phyloP scores from a whole-genome alignment of 2,888 invertebrate genomes.

The Neocrepidodera transversa region DNA sequence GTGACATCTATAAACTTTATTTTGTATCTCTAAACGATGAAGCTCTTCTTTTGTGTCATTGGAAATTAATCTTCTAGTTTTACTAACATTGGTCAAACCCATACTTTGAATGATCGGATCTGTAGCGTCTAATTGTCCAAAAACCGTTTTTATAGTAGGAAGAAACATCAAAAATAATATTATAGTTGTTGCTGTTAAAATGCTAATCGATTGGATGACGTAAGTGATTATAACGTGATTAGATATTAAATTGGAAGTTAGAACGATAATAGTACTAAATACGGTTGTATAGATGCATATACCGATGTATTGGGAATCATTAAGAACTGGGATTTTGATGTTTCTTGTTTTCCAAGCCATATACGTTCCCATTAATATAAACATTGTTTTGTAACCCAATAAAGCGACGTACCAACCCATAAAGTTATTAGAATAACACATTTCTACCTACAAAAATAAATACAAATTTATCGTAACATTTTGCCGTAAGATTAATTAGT shows the following conservation, averaged over 20 bases:
- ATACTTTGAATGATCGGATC: conserved; percentile 88
- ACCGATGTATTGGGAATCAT: conserved; percentile 93
- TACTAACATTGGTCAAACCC: conserved; percentile 87
- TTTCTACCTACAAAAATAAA: conserved; percentile 75
- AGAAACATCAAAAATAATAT: conserved; percentile 86
- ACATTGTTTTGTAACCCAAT: conserved; percentile 88
- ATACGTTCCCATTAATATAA: conserved; percentile 88
- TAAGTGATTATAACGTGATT: conserved; percentile 82
- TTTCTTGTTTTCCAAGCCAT: conserved; percentile 96
- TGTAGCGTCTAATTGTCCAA: conserved; percentile 69
- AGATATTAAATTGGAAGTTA: conserved; percentile 85
- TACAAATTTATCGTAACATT: too few species aligned
- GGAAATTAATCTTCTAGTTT: conserved; percentile 68
- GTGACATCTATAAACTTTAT: conserved; percentile 85
- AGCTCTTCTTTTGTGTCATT: conserved; percentile 84
- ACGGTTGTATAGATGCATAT: conserved; percentile 93
- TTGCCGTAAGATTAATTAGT: too few species aligned
- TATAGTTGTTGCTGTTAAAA: conserved; percentile 84
- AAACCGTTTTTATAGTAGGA: conserved; percentile 81
- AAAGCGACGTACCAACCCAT: conserved; percentile 90
- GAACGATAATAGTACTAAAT: conserved; percentile 85
- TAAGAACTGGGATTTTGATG: conserved; percentile 89
- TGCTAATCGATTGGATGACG: conserved; percentile 82
- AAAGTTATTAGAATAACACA: conserved; percentile 86
- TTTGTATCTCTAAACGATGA: conserved; percentile 89